phyloP scores from a whole-genome alignment of 2,888 invertebrate species.

The Acanthoscelides obtectus region DNA sequence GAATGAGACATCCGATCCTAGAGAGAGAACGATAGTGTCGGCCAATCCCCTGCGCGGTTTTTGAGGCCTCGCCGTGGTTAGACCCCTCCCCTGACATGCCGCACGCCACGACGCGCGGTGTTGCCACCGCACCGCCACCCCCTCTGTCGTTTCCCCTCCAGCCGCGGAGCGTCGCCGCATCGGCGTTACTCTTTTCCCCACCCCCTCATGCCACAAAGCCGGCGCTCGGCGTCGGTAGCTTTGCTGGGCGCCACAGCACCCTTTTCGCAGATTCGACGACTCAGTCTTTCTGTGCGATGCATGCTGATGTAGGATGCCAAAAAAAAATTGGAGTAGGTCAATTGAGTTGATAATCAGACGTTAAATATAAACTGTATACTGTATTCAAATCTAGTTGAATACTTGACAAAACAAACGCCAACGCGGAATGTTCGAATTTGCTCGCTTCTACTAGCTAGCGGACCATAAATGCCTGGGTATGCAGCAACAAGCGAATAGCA shows the following conservation, averaged over 20 bases:
- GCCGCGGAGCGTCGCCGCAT: not conserved
- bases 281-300: no score
- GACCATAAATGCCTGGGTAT: no score
- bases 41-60: constrained; percentile 51
- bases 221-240: not conserved
- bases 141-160: not conserved
- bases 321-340: no score
- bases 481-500: no score
- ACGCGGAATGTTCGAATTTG: no score
- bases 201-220: not conserved
- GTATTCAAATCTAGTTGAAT: no score
- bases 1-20: constrained; percentile 12
- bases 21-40: constrained; percentile 37
- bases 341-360: no score
- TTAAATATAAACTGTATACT: no score
- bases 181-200: constrained; percentile 6
- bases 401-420: no score
- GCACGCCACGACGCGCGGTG: constrained; percentile 43
- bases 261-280: no score
- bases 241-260: not conserved
- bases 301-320: no score
- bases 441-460: no score
- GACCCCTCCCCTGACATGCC: constrained; percentile 49
- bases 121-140: constrained; percentile 19
- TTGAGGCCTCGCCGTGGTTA: constrained; percentile 50